A percentile compares a stretch with the other conserved stretches of the same genome.
phyloP scores from a whole-genome alignment of 2,113 vertebrate species.

The Ursus arctos region DNA sequence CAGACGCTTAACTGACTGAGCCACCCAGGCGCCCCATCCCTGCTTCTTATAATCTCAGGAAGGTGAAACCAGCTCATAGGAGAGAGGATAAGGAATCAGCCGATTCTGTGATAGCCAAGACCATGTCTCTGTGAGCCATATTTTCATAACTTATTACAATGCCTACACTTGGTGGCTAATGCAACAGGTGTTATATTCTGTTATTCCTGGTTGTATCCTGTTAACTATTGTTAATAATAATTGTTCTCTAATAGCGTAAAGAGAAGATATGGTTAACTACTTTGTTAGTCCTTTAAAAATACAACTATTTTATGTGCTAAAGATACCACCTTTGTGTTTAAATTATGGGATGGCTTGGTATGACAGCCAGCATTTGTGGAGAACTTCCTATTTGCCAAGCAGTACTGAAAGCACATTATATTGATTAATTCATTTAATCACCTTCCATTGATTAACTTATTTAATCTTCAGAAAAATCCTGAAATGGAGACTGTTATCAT shows the following conservation, averaged over 20 bases:
- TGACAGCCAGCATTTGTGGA: background rate
- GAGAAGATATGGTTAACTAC: constrained; percentile 1
- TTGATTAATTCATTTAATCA: background rate
- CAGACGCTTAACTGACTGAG: background rate
- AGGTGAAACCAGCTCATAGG: background rate
- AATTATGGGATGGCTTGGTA: constrained; percentile 19
- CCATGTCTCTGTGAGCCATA: background rate
- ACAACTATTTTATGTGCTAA: background rate
- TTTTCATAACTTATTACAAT: background rate
- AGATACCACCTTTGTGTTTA: constrained; percentile 8
- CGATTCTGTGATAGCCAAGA: background rate
- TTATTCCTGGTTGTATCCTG: background rate
- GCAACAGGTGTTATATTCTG: background rate
- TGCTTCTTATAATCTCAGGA: background rate
- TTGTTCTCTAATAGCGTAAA: constrained; percentile 3
- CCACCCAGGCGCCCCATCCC: background rate
- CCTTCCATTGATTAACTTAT: background rate
- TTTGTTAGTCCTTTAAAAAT: constrained; percentile 34
- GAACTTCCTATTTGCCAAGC: background rate
- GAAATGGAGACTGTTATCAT: background rate
- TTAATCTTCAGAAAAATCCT: constrained; percentile 14
- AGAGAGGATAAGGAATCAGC: background rate
- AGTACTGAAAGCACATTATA: background rate
- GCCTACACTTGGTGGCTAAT: background rate
- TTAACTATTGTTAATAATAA: background rate